phyloP scores from a whole-genome alignment of 2,888 invertebrate genomes.

The Tromatobia lineatoria region DNA sequence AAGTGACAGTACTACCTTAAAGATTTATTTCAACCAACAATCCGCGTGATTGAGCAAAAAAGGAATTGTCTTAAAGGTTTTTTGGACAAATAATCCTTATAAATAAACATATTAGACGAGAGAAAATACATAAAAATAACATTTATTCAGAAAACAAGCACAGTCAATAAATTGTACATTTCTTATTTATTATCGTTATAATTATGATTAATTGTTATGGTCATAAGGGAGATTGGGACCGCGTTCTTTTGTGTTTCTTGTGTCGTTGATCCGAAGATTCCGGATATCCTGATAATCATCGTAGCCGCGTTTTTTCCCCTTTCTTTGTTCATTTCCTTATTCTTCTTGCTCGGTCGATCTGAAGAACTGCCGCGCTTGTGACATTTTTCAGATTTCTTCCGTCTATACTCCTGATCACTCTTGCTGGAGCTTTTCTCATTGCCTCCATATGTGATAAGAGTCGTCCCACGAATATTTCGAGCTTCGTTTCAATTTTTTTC shows the following conservation, averaged over 20 bases:
- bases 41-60: no score
- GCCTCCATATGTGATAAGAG: slow-evolving; percentile 73
- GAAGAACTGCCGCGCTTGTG: slow-evolving; percentile 83
- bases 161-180: slow-evolving; percentile 52
- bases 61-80: no score
- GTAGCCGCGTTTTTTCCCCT: slow-evolving; percentile 87
- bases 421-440: slow-evolving; percentile 73
- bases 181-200: no score
- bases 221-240: slow-evolving; percentile 71
- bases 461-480: slow-evolving; percentile 72
- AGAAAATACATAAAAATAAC: slow-evolving; percentile 73
- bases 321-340: slow-evolving; percentile 88
- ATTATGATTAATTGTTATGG: no score
- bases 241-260: slow-evolving; percentile 76
- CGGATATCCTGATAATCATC: slow-evolving; percentile 81
- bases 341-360: slow-evolving; percentile 86
- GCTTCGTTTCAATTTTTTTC: slow-evolving; percentile 73
- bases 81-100: no score
- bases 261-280: slow-evolving; percentile 86
- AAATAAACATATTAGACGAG: no score
- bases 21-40: no score
- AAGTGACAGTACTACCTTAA: no score
- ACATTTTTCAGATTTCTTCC: slow-evolving; percentile 84
- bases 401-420: slow-evolving; percentile 72
- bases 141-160: slow-evolving; percentile 74